Conservation (phyloP, 2,113 vertebrate species). For the Cynopterus brachyotis region DNA sequence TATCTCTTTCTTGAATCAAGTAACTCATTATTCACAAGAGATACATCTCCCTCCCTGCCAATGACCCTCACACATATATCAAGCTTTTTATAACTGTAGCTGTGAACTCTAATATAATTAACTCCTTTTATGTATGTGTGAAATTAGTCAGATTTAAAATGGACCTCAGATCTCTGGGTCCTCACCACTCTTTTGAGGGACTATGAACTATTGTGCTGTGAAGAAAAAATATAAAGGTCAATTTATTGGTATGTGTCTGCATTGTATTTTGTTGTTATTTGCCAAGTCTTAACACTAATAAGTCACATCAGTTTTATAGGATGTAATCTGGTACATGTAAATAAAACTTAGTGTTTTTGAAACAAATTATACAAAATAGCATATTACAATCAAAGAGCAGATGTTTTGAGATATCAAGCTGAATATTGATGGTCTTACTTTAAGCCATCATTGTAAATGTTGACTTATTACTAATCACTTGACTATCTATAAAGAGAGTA, state of each 20-base stretch:
- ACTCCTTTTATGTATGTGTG: conserved; percentile 55
- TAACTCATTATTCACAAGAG: conserved; percentile 48
- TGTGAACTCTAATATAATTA: conserved; percentile 70
- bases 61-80: neutral
- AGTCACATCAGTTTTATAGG: conserved; percentile 72
- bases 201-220: neutral
- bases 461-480: conserved; percentile 39
- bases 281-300: conserved; percentile 51
- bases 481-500: neutral
- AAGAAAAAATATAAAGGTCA: neutral
- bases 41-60: neutral
- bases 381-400: conserved; percentile 56
- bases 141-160: conserved; percentile 62
- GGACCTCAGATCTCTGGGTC: neutral
- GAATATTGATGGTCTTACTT: conserved; percentile 51
- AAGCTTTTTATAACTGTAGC: conserved; percentile 49
- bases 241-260: conserved; percentile 32
- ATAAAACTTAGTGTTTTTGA: conserved; percentile 63
- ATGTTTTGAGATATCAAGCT: conserved; percentile 53
- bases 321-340: conserved; percentile 72
- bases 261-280: conserved; percentile 61
- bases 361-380: conserved; percentile 62
- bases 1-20: conserved; percentile 61
- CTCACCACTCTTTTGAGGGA: neutral
- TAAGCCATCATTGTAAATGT: conserved; percentile 33